Base-by-base conservation (phyloP, 1,140 invertebrate genomes). In the Hyles vespertilio region DNA sequence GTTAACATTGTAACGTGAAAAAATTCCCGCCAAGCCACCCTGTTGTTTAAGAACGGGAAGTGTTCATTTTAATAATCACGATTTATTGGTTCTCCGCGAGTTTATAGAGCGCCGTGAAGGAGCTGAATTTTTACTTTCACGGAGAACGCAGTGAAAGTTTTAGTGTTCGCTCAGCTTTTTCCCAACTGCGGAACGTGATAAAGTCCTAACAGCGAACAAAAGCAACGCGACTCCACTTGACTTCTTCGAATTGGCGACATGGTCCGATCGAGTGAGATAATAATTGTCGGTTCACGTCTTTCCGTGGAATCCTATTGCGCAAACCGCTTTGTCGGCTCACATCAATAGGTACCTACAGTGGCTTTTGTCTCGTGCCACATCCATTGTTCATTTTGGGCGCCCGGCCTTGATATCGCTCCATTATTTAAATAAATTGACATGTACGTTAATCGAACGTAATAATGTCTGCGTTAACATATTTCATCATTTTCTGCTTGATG, bases 211-310 rank as follows among this genome's bases (percentile, higher is more conserved):
- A 60, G 57, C 51, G 53, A 64, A 71, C 68, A 74, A 73, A 67
- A 76, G 67, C 67, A 48, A 62, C 61, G 45, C 65, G 56, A 63
- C 11, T 45, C 55, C 65, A 67, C 59, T 72, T 58, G 63, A 56
- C 58, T 83, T 84, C 81, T 70, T 63, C 70, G 80, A 84, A 84
- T 73, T 64, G 77, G 63, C 66, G 79, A 81, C 77, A 79, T 62
- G 72, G 64, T 65, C 67, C 72, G 77, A 86, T 83, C 73, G 69
- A 58, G 62, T 66, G 70, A 80, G 81, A 87, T 84, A 84, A 87
- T 87, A 82, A 86, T 84, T 80, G 79, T 81, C 81, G 71, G 81
- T 83, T 68, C 81, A 82, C 79, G 81, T 82, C 78, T 82, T 81
- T 87, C 78, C 76, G 61, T 61, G 84, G 84, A 87, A 87, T 87